Evolutionary conservation across 2,888 invertebrate genomes (phyloP), one percentile per base, ranked within the genome.

Genomic region (Dicyrtoma fusca): DNA sequence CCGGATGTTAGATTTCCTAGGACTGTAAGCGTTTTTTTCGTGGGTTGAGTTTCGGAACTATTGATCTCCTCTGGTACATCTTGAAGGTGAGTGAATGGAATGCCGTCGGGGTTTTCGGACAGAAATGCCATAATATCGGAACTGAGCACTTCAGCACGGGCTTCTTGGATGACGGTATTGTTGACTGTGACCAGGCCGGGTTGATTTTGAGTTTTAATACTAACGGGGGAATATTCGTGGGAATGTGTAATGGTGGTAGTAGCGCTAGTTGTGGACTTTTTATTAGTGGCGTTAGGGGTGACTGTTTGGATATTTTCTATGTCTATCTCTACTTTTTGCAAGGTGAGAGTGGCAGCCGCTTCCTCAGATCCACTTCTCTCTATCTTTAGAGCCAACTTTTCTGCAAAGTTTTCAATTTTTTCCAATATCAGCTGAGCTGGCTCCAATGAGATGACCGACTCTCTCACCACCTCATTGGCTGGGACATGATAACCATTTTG

Each of bases 321-420:
- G 14, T 59, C 69, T 47, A 57, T 57, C n/a, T 57, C 59, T 13
- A 59, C 69, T 61, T 61, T 26, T 17, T 25, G 23, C 23, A 61
- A 25, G 19, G 47, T 25, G 23, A 69, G 44, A 13, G 69, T 69
- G 10, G 69, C 61, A 14, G 69, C 69, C 8, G 69, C 69, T 59
- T 69, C 69, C 19, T 69, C 59, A 4, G 61, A 61, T 1, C 69
- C 69, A 61, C 49, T 47, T 47, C 61, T 23, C 26, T 61, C 69
- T 19, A 69, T 69, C 25, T 69, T 47, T 14, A n/a, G 14, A n/a
- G 61, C 69, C 17, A 69, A 44, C 59, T 69, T 59, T 26, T 69
- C 59, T 11, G 69, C 69, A 59, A 69, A 69, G 26, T 69, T 47
- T 25, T 69, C 69, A 59, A 69, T 69, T 69, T 45, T 45, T 2